These are phyloP conservation scores for Coelogynopora nodosa DNA, from an alignment of 2,888 invertebrate genomes.

Conservation along the genomic window DNA sequence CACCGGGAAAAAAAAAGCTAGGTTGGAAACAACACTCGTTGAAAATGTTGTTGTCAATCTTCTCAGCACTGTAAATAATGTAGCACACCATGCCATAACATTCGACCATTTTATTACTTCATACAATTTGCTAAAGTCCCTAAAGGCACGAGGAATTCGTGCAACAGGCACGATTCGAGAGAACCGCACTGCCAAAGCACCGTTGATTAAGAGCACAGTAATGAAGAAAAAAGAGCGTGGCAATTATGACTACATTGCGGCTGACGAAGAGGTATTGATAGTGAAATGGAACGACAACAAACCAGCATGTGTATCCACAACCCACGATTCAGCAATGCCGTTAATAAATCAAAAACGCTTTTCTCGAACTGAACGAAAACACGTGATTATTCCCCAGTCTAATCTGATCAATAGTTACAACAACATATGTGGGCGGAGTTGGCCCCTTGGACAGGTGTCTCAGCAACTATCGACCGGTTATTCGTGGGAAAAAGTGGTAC, in stretches of 20 bases:
- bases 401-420: constrained; percentile 35
- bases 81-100: constrained; percentile 29
- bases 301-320: constrained; percentile 21
- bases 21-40: neutral
- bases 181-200: constrained; percentile 27
- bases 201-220: neutral
- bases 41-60: constrained; percentile 2
- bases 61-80: neutral
- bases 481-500: constrained; percentile 38
- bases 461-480: constrained; percentile 32
- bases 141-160: constrained; percentile 31
- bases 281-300: constrained; percentile 36
- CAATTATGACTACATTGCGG: neutral
- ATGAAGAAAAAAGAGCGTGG: no score
- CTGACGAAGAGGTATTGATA: neutral
- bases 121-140: constrained; percentile 36
- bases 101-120: constrained; percentile 48
- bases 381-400: neutral
- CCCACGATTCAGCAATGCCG: constrained; percentile 11
- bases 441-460: constrained; percentile 35
- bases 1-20: neutral
- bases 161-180: constrained; percentile 45
- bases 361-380: neutral
- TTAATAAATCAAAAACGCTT: neutral
- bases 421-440: constrained; percentile 36